Evolutionary conservation across 23 tunicate species (phyloP).

Genomic region (Halocynthia roretzi): DNA sequence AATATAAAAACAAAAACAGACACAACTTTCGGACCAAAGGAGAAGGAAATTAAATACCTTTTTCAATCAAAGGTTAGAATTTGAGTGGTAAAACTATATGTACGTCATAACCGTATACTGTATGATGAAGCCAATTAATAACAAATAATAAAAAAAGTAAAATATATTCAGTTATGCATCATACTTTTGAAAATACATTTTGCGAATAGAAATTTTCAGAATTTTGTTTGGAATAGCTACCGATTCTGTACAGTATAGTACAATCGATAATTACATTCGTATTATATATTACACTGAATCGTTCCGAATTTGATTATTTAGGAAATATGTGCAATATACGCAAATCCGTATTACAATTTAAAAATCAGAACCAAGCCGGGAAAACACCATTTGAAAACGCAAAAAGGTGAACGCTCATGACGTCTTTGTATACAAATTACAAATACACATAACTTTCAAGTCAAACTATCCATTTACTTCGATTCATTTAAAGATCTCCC

Average conservation of each 20-base stretch:
- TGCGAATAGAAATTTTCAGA: no score
- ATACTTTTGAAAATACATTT: no score
- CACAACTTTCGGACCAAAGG: slow-evolving; percentile 12
- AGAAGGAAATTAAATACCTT: slow-evolving; percentile 2
- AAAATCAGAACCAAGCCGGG: slow-evolving; percentile 13
- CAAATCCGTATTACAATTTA: slow-evolving; percentile 13
- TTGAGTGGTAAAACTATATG: neutral
- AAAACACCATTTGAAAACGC: neutral
- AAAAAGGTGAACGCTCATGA: neutral
- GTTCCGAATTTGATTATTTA: neutral
- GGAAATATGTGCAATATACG: slow-evolving; percentile 21
- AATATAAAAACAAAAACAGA: neutral
- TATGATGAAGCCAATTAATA: no score
- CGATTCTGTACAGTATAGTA: no score
- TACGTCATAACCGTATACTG: no score
- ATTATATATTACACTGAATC: neutral
- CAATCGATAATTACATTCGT: no score
- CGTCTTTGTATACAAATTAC: neutral
- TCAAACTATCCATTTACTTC: neutral
- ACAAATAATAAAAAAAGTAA: no score
- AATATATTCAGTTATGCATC: no score
- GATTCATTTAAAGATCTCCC: slow-evolving; percentile 18
- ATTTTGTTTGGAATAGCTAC: no score
- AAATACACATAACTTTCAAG: neutral
- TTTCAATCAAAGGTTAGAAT: slow-evolving; percentile 5